Conservation (phyloP, 92 coral and sea anemone species). For the Heteractis magnifica region DNA sequence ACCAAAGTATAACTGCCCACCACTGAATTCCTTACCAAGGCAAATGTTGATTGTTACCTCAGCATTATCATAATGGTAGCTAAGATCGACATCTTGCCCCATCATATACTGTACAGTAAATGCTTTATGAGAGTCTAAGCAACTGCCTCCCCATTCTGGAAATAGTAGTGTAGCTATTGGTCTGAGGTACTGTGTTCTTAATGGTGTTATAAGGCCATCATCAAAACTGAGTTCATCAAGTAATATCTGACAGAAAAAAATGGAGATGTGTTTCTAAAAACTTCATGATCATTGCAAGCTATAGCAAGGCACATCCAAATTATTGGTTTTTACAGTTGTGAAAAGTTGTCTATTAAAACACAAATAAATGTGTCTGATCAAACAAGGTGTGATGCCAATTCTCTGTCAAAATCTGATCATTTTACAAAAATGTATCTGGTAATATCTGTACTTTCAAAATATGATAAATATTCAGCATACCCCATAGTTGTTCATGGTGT, state of each 20-base stretch:
- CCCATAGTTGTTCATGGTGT: slow-evolving; percentile 97
- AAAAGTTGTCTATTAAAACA: too few relatives aligned
- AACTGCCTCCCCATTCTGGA: slow-evolving; percentile 84
- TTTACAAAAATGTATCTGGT: not conserved
- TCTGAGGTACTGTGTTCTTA: slow-evolving; percentile 63
- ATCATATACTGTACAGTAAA: slow-evolving; percentile 95
- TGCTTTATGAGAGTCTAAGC: slow-evolving; percentile 90
- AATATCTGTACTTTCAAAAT: not conserved
- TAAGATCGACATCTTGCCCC: slow-evolving; percentile 82
- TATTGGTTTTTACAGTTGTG: too few relatives aligned
- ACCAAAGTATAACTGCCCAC: slow-evolving; percentile 89
- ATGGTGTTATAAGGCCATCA: slow-evolving; percentile 67
- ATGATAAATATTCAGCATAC: slow-evolving; percentile 32
- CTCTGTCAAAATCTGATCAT: too few relatives aligned
- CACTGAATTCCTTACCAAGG: slow-evolving; percentile 78
- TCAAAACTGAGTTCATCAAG: slow-evolving; percentile 94
- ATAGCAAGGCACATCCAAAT: not conserved
- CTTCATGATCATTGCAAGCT: too few relatives aligned
- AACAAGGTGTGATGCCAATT: too few relatives aligned
- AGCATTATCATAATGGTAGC: slow-evolving; percentile 96
- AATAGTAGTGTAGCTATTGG: slow-evolving; percentile 76
- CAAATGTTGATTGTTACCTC: slow-evolving; percentile 93
- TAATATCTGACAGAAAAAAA: slow-evolving; percentile 56
- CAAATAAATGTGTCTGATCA: too few relatives aligned
- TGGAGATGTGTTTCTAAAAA: not conserved